These are phyloP conservation scores for Sciurus niger DNA, from an alignment of 2,113 vertebrate genomes.

Conservation along the genomic window DNA sequence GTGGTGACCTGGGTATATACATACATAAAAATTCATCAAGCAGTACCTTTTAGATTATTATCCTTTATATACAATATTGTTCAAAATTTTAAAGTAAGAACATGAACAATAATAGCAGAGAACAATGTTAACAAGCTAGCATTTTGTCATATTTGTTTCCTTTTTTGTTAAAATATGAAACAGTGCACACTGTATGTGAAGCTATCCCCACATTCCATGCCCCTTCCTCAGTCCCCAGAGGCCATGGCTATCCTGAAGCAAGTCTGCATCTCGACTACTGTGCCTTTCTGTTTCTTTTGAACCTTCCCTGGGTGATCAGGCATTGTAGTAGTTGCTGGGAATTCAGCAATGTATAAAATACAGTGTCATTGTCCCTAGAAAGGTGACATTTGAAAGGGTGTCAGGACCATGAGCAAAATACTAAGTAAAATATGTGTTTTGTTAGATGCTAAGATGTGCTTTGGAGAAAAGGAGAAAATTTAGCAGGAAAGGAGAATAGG, in stretches of 20 bases:
- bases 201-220: neutral
- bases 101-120: neutral
- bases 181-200: neutral
- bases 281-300: neutral
- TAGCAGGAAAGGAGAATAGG: neutral
- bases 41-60: neutral
- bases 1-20: neutral
- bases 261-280: neutral
- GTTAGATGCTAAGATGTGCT: neutral
- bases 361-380: too few species aligned
- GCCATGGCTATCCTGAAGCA: neutral
- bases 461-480: neutral
- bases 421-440: neutral
- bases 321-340: too few species aligned
- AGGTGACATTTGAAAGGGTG: neutral
- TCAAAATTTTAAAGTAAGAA: neutral
- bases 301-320: neutral
- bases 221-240: neutral
- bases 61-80: neutral
- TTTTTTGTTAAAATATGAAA: neutral
- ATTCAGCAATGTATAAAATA: neutral
- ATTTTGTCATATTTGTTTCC: neutral
- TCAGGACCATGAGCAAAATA: neutral
- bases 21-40: neutral
- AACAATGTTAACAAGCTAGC: neutral